Evolutionary conservation across 2,797 vertebrate species (phyloP).

Genomic region (Sebastiscus albofasciatus): DNA sequence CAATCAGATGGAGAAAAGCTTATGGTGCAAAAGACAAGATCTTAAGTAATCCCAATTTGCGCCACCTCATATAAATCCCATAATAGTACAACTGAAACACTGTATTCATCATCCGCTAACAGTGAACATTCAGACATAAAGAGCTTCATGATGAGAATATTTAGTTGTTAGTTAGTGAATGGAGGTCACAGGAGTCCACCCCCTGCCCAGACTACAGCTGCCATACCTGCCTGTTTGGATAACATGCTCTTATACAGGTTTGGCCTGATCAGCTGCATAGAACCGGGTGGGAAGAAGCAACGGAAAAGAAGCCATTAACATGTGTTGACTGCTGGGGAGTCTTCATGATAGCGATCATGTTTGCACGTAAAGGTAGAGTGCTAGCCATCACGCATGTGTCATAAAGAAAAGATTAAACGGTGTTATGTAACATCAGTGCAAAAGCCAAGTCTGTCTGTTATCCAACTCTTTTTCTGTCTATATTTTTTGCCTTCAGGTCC

Average conservation of each 20-base stretch:
- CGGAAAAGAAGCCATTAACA: conserved; percentile 7
- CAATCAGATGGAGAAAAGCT: conserved; percentile 62
- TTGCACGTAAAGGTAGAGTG: background rate
- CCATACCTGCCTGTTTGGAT: conserved; percentile 41
- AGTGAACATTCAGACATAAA: background rate
- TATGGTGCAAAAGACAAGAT: conserved; percentile 69
- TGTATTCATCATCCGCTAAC: background rate
- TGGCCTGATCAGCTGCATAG: conserved; percentile 54
- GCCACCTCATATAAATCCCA: conserved; percentile 4
- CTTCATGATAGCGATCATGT: background rate
- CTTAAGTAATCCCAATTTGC: conserved; percentile 39
- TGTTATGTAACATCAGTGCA: conserved; percentile 51
- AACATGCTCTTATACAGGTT: conserved; percentile 75
- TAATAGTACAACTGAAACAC: background rate
- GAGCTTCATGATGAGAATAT: background rate
- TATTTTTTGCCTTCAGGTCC: background rate
- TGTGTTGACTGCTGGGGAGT: background rate
- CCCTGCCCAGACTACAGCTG: conserved; percentile 22
- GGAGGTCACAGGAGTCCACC: conserved; percentile 12
- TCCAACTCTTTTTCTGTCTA: conserved; percentile 19
- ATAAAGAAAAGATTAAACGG: conserved; percentile 60
- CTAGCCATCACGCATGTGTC: conserved; percentile 12
- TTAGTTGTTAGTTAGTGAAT: background rate
- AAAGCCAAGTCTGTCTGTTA: conserved; percentile 51
- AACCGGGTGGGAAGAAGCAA: conserved; percentile 18